Base-by-base conservation (phyloP, 2,113 vertebrate genomes). In the Eolophus roseicapilla region DNA sequence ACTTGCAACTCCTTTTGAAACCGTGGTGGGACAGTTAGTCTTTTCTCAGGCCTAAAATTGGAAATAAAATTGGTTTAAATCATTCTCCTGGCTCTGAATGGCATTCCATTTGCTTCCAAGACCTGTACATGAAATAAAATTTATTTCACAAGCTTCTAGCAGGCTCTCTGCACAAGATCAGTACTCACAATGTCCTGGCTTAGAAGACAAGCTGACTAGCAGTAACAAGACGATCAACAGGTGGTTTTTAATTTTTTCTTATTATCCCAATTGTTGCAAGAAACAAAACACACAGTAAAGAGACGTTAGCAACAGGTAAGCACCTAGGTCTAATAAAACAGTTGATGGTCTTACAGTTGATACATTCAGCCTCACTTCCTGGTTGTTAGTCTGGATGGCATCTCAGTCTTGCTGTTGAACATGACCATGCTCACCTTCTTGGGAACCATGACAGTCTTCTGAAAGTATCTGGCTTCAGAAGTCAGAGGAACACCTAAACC, bases 1-100 rank as follows among this genome's bases (percentile, higher is more conserved):
- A 97, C 97, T 67, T 97, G 96, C 47, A 96, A 88, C 31, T 98
- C 97, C 82, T 96, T 98, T 70, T 97, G 98, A 90, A 97, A 97
- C 37, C 97, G 94, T 60, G 97, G 96, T 35, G 97, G 96, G 70
- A 98, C 89, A 78, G 97, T 94, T 67, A 93, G 73, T 91, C 96
- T 98, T 87, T 97, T 97, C 55, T 95, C 97, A 96, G 97, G 83
- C 77, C 98, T 98, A 94, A 83, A 79, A 91, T 90, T 52, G 39
- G 37, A 81, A 83, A 88, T 13, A 55, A 79, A 90, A 64, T 43
- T 15, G 11, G 15, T 78, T 64, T 27, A 41, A 68, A 75, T 50
- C 8, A 64, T 27, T 63, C 29, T 78, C 43, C 12, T 64, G 11
- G 29, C 33, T 91, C 23, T 78, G 31, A 83, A 68, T 8, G 67